phyloP scores from a whole-genome alignment of 2,113 vertebrate species.

The Shinisaurus crocodilurus region DNA sequence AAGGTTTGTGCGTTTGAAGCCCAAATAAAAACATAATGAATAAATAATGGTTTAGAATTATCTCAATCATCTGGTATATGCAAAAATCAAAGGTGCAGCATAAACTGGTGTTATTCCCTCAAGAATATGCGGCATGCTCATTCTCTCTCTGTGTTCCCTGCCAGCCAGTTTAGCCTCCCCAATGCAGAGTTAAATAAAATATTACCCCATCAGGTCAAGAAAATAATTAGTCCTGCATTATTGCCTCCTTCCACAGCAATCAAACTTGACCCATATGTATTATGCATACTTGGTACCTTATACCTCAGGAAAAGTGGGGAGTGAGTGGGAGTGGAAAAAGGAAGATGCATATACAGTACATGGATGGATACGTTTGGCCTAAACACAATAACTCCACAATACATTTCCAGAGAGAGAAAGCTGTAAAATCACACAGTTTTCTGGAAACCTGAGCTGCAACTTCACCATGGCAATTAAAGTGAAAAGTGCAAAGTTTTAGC shows the following conservation, averaged over 20 bases:
- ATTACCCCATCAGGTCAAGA: conserved; percentile 77
- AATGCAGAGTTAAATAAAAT: conserved; percentile 79
- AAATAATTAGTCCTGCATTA: conserved; percentile 82
- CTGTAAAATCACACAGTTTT: conserved; percentile 8
- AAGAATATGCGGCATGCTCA: conserved; percentile 46
- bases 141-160: conserved; percentile 55
- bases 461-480: conserved; percentile 22
- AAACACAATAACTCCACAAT: background rate
- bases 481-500: background rate
- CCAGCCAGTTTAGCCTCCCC: conserved; percentile 68
- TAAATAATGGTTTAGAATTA: conserved; percentile 75
- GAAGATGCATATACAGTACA: conserved; percentile 19
- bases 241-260: conserved; percentile 75
- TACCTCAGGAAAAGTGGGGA: conserved; percentile 53
- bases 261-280: conserved; percentile 83
- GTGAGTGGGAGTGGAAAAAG: background rate
- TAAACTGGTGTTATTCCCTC: conserved; percentile 65
- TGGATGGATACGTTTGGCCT: conserved; percentile 4
- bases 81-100: conserved; percentile 67
- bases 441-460: conserved; percentile 25
- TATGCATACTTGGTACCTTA: conserved; percentile 77
- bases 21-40: conserved; percentile 74
- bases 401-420: background rate
- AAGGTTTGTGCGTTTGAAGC: conserved; percentile 56
- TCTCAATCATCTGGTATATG: conserved; percentile 63